These are phyloP conservation scores for Fundulus diaphanus DNA, from an alignment of 2,797 vertebrate genomes.

Conservation along the genomic window DNA sequence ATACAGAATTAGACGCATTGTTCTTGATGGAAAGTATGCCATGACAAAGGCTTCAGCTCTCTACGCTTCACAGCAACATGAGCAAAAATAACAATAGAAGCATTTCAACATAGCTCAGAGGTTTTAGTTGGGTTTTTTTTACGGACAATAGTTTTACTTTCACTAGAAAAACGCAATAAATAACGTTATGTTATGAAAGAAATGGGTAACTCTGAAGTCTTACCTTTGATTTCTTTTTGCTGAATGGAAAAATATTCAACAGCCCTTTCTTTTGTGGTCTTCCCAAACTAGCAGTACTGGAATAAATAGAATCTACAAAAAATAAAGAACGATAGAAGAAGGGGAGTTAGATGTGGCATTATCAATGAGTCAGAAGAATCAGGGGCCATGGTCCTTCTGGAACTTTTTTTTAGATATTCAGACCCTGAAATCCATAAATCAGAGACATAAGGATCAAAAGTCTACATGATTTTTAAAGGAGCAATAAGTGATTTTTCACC, in stretches of 20 bases:
- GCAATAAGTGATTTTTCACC: too few relatives aligned
- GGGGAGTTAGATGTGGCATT: background rate
- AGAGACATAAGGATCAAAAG: background rate
- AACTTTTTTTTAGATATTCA: background rate
- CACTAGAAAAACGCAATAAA: background rate
- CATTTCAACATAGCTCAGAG: background rate
- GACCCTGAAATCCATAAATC: constrained; percentile 11
- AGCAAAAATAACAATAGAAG: too few relatives aligned
- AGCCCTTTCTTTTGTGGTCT: constrained; percentile 88
- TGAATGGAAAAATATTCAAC: constrained; percentile 88
- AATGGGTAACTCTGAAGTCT: constrained; percentile 22
- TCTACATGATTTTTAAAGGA: background rate
- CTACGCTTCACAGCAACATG: background rate
- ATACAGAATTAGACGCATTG: background rate
- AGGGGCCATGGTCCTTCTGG: background rate
- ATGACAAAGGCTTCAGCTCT: background rate
- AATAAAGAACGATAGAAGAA: constrained; percentile 1
- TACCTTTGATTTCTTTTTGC: constrained; percentile 88
- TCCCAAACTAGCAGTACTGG: constrained; percentile 77
- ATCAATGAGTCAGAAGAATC: constrained; percentile 3
- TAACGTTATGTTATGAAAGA: background rate
- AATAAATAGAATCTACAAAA: constrained; percentile 81
- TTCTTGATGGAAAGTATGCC: background rate
- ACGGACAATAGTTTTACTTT: background rate
- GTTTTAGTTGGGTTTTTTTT: background rate